Base-by-base conservation (phyloP, 2,888 invertebrate species). In the Keiferia lycopersicella region DNA sequence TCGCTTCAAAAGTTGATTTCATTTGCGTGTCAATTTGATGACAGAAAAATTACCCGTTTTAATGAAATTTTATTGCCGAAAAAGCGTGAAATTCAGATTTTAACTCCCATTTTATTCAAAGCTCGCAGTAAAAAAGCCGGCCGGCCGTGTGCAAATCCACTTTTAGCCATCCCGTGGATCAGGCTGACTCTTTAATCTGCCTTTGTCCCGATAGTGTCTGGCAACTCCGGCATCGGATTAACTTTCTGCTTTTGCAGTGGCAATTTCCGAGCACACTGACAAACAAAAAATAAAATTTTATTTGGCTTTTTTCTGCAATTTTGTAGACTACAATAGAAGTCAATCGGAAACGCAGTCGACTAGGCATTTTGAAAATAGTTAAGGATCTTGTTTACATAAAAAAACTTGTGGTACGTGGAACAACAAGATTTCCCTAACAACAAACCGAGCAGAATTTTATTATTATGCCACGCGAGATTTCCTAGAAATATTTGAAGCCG, bases 161-260 rank as follows among this genome's bases (percentile, higher is more conserved):
- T 45, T 45, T 45, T n/a, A 45, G 45, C 45, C n/a, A 16, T 16
- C 45, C 7, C 45, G 45, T 45, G 45, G 45, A 45, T 45, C 45
- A n/a, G 16, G 6, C 45, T 16, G 45, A 16, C 45, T 45, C 45
- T 45, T 45, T 45, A 45, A 45, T 45, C 45, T 45, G 45, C 45
- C 45, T n/a, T 45, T 45, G 45, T 45, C 45, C 45, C 45, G 45
- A 45, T 45, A 45, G 45, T 45, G 45, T 45, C 45, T 45, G 45
- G 45, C 45, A n/a, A 16, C 45, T 16, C 45, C 16, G 45, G 45
- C 45, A n/a, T 45, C 45, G 45, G 45, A 45, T 45, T 45, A 45
- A 45, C 45, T 45, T 45, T 45, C 45, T 45, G 45, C 45, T 45
- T 45, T 45, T 16, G n/a, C 45, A 45, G 45, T 45, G 45, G 45